These are phyloP conservation scores for Neoitamus cyanurus DNA, from an alignment of 2,888 invertebrate genomes.

Conservation along the genomic window DNA sequence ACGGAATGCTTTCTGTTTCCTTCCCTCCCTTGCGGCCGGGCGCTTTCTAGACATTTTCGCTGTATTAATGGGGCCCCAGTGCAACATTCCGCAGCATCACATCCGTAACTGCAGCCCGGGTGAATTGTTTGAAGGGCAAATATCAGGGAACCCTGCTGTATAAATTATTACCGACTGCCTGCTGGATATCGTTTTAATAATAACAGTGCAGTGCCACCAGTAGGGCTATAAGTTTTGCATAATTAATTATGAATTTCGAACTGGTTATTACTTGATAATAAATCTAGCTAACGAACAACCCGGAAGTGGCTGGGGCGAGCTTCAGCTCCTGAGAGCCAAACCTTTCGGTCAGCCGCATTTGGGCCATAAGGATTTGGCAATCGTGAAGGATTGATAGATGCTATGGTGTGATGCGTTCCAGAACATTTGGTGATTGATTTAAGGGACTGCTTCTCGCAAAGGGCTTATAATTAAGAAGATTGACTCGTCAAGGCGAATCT, in stretches of 20 bases:
- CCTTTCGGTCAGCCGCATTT: neutral
- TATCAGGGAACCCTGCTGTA: neutral
- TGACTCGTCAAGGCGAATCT: constrained; percentile 11
- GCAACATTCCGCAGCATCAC: neutral
- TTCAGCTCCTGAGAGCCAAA: neutral
- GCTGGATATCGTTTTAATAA: neutral
- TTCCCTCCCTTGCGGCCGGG: neutral
- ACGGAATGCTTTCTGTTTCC: neutral
- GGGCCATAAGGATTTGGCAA: neutral
- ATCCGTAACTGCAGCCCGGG: neutral
- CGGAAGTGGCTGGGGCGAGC: neutral
- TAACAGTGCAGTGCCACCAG: neutral
- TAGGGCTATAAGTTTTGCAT: neutral
- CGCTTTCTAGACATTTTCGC: neutral
- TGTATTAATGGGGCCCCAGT: neutral
- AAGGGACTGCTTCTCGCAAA: constrained; percentile 25
- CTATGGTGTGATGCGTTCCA: neutral
- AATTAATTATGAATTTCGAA: constrained; percentile 32
- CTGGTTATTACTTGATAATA: constrained; percentile 26
- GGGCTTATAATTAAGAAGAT: constrained; percentile 28
- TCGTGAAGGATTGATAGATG: neutral
- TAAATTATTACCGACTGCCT: neutral
- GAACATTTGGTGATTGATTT: constrained; percentile 18
- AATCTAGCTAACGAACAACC: neutral
- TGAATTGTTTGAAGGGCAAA: neutral